phyloP scores from a whole-genome alignment of 2,888 invertebrate species.

The Theretra japonica region DNA sequence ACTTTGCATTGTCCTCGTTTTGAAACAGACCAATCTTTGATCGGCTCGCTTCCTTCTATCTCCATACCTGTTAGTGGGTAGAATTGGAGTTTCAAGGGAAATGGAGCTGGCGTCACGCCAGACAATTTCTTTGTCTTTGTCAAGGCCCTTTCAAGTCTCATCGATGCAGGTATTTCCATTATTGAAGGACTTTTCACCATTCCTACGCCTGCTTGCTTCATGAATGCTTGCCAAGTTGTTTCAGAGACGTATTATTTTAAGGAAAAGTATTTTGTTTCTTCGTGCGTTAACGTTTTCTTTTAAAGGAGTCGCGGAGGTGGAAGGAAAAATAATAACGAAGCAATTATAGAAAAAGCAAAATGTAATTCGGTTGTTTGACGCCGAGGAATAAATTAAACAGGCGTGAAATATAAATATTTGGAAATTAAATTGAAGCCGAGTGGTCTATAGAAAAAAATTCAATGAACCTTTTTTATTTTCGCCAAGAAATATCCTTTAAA shows the following conservation, averaged over 20 bases:
- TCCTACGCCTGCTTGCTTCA: constrained; percentile 38
- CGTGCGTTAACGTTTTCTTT: constrained; percentile 6
- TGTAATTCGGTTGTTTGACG: constrained; percentile 16
- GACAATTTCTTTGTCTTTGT: constrained; percentile 77
- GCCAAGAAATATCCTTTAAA: background rate
- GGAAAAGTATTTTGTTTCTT: constrained; percentile 15
- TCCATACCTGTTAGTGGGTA: constrained; percentile 55
- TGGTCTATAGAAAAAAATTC: background rate
- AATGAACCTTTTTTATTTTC: background rate
- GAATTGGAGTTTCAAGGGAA: constrained; percentile 41
- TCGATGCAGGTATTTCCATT: constrained; percentile 71
- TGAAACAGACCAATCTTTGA: constrained; percentile 76
- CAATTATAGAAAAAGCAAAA: constrained; percentile 14
- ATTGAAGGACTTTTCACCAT: constrained; percentile 56
- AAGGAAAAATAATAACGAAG: constrained; percentile 14
- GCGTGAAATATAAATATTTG: constrained; percentile 28
- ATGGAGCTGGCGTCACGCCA: constrained; percentile 65
- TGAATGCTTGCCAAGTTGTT: constrained; percentile 27
- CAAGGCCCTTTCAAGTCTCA: constrained; percentile 66
- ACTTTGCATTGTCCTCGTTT: constrained; percentile 69
- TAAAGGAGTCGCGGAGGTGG: background rate
- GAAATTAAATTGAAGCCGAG: background rate
- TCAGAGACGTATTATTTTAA: constrained; percentile 8
- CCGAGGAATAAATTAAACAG: constrained; percentile 11
- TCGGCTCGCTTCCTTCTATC: constrained; percentile 63